A percentile compares a stretch with the other conserved stretches of the same genome.
Conservation (phyloP, 2,888 invertebrate species). For the Podotricha telesiphe region DNA sequence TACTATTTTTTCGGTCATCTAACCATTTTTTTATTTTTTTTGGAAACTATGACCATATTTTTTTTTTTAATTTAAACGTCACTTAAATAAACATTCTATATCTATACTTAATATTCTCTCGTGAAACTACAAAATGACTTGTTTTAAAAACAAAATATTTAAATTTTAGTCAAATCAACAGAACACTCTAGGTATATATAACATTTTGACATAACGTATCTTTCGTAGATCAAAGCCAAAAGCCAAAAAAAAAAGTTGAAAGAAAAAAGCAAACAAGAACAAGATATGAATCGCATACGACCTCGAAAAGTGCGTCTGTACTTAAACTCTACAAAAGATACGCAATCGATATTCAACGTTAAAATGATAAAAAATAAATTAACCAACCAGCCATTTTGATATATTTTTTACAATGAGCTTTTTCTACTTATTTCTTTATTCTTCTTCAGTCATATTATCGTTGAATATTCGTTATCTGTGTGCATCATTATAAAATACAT, state of each 20-base stretch:
- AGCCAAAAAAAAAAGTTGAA: background rate
- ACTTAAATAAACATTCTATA: constrained; percentile 21
- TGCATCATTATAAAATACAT: constrained; percentile 17
- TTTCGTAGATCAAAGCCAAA: constrained; percentile 1
- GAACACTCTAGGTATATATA: constrained; percentile 15
- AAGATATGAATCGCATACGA: background rate
- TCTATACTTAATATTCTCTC: constrained; percentile 17
- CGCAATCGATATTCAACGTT: constrained; percentile 13
- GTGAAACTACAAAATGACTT: constrained; percentile 9
- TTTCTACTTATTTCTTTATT: too few species aligned
- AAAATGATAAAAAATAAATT: background rate
- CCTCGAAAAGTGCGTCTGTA: background rate
- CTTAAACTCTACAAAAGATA: constrained; percentile 19
- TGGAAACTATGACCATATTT: constrained; percentile 26
- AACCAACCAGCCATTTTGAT: too few species aligned
- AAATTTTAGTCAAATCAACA: constrained; percentile 7
- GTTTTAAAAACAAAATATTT: background rate
- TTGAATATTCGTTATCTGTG: constrained; percentile 20
- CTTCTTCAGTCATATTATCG: constrained; percentile 15
- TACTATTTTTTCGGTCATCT: constrained; percentile 33
- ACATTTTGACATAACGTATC: constrained; percentile 15
- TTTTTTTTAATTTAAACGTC: constrained; percentile 17
- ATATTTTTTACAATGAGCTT: too few species aligned
- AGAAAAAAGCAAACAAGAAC: background rate
- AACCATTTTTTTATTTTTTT: constrained; percentile 8